phyloP scores from a whole-genome alignment of 2,888 invertebrate species.

The Cephus rjabovi region DNA sequence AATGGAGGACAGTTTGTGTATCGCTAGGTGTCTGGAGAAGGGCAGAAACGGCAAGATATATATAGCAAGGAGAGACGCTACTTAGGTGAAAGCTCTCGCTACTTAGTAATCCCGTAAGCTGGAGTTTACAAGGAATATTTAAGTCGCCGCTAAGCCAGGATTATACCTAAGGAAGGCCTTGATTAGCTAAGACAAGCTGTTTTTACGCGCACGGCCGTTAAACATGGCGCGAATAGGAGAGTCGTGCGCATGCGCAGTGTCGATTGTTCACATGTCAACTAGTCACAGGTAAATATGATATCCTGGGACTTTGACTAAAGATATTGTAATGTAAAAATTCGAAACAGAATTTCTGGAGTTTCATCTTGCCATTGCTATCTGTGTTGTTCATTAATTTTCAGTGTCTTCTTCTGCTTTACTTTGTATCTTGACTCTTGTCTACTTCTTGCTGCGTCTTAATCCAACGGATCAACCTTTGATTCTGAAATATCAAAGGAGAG shows the following conservation, averaged over 20 bases:
- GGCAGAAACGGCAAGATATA: neutral
- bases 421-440: neutral
- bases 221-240: neutral
- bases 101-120: conserved; percentile 62
- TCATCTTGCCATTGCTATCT: neutral
- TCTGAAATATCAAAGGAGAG: neutral
- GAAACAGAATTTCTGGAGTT: neutral
- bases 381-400: neutral
- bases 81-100: conserved; percentile 32
- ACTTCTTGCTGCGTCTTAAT: neutral
- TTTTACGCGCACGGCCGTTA: conserved; percentile 28
- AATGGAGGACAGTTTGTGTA: conserved; percentile 10
- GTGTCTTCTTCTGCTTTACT: neutral
- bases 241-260: neutral
- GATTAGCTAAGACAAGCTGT: conserved; percentile 60
- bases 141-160: conserved; percentile 63
- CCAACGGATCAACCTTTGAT: neutral
- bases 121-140: conserved; percentile 66
- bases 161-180: conserved; percentile 61
- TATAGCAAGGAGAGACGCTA: conserved; percentile 23
- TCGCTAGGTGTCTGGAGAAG: conserved; percentile 12
- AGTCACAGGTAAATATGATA: neutral
- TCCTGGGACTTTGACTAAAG: neutral
- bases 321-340: neutral
- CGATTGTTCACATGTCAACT: neutral